Evolutionary conservation across 2,888 invertebrate genomes (phyloP), one percentile per base, ranked within the genome.

Genomic region (Melanotus villosus): DNA sequence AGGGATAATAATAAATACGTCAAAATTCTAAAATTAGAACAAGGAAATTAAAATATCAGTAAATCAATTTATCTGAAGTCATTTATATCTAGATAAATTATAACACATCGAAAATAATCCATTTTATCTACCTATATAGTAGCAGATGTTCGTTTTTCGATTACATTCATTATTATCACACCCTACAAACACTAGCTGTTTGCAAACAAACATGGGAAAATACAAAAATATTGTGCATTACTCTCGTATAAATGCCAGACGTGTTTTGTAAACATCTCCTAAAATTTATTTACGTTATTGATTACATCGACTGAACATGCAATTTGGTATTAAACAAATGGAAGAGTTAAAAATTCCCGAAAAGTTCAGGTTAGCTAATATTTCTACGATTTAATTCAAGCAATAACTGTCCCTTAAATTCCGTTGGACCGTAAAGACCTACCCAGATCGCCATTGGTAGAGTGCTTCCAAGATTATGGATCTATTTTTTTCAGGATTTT

Each of bases 71-170:
- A 26, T 47, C 47, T 47, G 12, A 0, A 47, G n/a, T 23, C 26
- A 47, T 47, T 47, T n/a, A 26, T 47, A 26, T 1, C n/a, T 47
- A 47, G 23, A n/a, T 1, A 21, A 45, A 47, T 26, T 47, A 47
- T 3, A 26, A 23, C 12, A 10, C 19, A 47, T n/a, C n/a, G 4
- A 47, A 47, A 23, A 47, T 47, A 47, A 47, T 47, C 23, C n/a
- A 26, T 47, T 47, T 47, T 47, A 47, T 47, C 47, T 47, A 47
- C 14, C 23, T 26, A n/a, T 47, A 47, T 47, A 26, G 23, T 26
- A 47, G 12, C 47, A 47, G 47, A 47, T 47, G 47, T 23, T 23
- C 10, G 21, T 19, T 45, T 45, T 21, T 19, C 45, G 45, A 45
- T 45, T 45, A 45, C 19, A 45, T 45, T 26, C 12, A 14, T 26